Evolutionary conservation across 2,888 invertebrate genomes (phyloP).

Genomic region (Coremacera marginata): DNA sequence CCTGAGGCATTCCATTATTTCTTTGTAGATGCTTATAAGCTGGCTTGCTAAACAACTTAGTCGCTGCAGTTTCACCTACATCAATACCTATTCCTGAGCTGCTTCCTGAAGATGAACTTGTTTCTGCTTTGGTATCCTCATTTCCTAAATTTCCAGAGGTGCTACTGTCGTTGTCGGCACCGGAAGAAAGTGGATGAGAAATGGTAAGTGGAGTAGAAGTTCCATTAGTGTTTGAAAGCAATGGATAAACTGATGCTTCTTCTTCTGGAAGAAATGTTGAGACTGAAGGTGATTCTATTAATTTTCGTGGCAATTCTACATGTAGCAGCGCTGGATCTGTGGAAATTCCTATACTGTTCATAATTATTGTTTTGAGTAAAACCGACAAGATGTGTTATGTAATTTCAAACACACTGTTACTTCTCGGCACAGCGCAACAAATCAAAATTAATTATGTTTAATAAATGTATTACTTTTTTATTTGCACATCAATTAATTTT

Average conservation of each 20-base stretch:
- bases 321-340: constrained; percentile 65
- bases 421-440: too few species aligned
- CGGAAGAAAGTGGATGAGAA: constrained; percentile 74
- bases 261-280: constrained; percentile 72
- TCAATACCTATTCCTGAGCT: constrained; percentile 67
- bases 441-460: too few species aligned
- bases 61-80: constrained; percentile 58
- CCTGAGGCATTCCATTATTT: constrained; percentile 58
- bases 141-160: constrained; percentile 58
- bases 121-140: constrained; percentile 60
- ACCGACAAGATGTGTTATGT: too few species aligned
- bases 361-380: constrained; percentile 14
- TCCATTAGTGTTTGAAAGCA: constrained; percentile 72
- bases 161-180: constrained; percentile 70
- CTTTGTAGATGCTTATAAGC: constrained; percentile 66
- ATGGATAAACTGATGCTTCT: constrained; percentile 76
- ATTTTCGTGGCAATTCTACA: constrained; percentile 60
- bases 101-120: constrained; percentile 65
- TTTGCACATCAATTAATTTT: too few species aligned
- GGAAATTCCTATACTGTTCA: constrained; percentile 63
- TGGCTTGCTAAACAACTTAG: constrained; percentile 60
- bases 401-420: too few species aligned
- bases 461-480: too few species aligned
- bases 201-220: constrained; percentile 74
- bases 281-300: constrained; percentile 66